phyloP scores from a whole-genome alignment of 2,888 invertebrate species.

The Phortica okadai region DNA sequence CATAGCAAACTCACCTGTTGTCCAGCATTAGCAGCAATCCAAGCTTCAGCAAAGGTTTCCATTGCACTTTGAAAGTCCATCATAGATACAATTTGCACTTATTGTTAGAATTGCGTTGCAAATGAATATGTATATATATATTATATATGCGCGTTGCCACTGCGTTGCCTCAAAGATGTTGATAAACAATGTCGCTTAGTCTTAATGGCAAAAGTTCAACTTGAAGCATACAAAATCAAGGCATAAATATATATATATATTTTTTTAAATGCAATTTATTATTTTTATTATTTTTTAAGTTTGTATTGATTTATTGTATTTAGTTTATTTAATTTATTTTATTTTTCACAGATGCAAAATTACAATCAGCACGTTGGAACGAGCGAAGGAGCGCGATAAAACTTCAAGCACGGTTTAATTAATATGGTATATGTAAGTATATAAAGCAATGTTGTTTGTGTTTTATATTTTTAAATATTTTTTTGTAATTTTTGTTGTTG shows the following conservation, averaged over 20 bases:
- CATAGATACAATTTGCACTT: constrained; percentile 41
- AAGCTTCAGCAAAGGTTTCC: constrained; percentile 98
- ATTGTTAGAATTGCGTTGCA: not conserved
- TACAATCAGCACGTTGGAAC: not conserved
- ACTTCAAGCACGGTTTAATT: constrained; percentile 58
- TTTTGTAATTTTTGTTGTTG: constrained; percentile 2
- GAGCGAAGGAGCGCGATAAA: constrained; percentile 47
- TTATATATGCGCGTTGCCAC: too few species aligned
- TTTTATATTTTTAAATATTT: constrained; percentile 35
- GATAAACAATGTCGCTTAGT: not conserved
- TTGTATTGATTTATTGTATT: constrained; percentile 4
- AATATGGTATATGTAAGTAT: constrained; percentile 25
- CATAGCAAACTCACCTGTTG: constrained; percentile 80
- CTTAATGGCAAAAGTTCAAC: not conserved
- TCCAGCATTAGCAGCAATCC: constrained; percentile 92
- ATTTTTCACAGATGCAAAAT: constrained; percentile 8
- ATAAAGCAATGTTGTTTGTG: constrained; percentile 33
- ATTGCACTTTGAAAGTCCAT: constrained; percentile 99
- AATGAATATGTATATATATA: not conserved
- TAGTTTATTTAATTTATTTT: not conserved
- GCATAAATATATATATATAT: too few species aligned
- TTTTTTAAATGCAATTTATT: not conserved
- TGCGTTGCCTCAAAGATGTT: not conserved
- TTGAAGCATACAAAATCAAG: not conserved
- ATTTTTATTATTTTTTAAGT: not conserved